Evolutionary conservation across 2,888 invertebrate species (phyloP).

Genomic region (Lobophora halterata): DNA sequence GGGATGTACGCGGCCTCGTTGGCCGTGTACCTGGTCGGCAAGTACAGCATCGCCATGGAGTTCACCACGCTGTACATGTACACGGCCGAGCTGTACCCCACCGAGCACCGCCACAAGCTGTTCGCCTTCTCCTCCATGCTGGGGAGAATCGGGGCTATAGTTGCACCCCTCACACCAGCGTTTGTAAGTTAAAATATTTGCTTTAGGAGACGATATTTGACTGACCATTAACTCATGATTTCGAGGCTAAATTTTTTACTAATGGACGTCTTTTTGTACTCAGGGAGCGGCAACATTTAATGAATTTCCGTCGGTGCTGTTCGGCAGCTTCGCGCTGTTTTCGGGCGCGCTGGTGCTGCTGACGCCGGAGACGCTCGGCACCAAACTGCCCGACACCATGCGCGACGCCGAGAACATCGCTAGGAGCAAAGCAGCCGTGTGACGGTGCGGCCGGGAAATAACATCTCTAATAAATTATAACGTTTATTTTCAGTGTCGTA

Average conservation of each 20-base stretch:
- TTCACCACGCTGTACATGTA: constrained; percentile 83
- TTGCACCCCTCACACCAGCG: constrained; percentile 84
- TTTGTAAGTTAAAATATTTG: constrained; percentile 76
- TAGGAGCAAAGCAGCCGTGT: too few species aligned
- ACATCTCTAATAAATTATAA: too few species aligned
- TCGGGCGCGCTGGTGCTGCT: constrained; percentile 74
- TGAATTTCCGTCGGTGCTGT: constrained; percentile 74
- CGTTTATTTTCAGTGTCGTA: too few species aligned
- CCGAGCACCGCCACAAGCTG: constrained; percentile 82
- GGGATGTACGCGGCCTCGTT: constrained; percentile 59
- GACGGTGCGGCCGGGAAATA: too few species aligned
- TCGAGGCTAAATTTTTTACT: too few species aligned
- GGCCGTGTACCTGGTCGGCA: constrained; percentile 80
- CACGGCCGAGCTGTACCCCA: constrained; percentile 85
- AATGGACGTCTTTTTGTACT: not conserved
- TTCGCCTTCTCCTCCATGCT: constrained; percentile 84
- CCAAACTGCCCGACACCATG: constrained; percentile 70
- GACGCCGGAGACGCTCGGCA: constrained; percentile 80
- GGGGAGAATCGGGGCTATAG: constrained; percentile 83
- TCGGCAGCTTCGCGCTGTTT: constrained; percentile 68
- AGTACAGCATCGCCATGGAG: constrained; percentile 83
- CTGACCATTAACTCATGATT: too few species aligned
- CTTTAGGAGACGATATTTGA: too few species aligned
- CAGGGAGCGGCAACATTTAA: constrained; percentile 52
- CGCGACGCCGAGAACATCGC: constrained; percentile 62